Evolutionary conservation across 2,888 invertebrate genomes (phyloP), one percentile per base, ranked within the genome.

Genomic region (Trichogramma evanescens): DNA sequence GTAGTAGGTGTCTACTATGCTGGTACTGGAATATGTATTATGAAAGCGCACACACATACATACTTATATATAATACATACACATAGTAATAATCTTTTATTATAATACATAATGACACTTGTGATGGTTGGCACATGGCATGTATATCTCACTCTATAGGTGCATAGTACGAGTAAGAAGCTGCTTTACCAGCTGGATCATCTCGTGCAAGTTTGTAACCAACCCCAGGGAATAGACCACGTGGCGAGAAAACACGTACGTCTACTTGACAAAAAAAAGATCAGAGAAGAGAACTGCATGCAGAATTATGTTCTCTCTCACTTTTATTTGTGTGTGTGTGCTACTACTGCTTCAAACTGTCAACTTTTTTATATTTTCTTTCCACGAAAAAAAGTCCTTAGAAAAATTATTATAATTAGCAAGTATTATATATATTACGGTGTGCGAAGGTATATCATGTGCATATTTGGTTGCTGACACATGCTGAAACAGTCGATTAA

Each of bases 111-210:
- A 26, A 26, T 26, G 26, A 26, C 26, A 26, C 26, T 26, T 26
- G 26, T 26, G 26, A 26, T 26, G 26, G 26, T 26, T 26, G 26
- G 26, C 26, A 26, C 26, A 26, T 26, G 26, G 26, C 26, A 26
- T 26, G 26, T 26, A 26, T 26, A 26, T 26, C 26, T 26, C 26
- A 26, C 26, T 77, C 71, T 77, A 72, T 75, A 92, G 91, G 91
- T 93, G 73, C 95, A 95, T 83, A 93, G 93, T 73, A 95, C 94
- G 71, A 94, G 94, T 82, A 95, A 95, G 83, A 95, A 95, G 82
- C 84, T 95, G 75, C 86, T 95, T 71, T 95, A 95, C 80, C 95
- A 95, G 80, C 84, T 95, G 76, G 95, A 95, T 81, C 94, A 94
- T 79, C 84, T 95, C 80, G 94, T 95, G 73, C 95, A 95, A 85